phyloP scores from a whole-genome alignment of 2,888 invertebrate genomes.

The Pristionchus entomophagus region DNA sequence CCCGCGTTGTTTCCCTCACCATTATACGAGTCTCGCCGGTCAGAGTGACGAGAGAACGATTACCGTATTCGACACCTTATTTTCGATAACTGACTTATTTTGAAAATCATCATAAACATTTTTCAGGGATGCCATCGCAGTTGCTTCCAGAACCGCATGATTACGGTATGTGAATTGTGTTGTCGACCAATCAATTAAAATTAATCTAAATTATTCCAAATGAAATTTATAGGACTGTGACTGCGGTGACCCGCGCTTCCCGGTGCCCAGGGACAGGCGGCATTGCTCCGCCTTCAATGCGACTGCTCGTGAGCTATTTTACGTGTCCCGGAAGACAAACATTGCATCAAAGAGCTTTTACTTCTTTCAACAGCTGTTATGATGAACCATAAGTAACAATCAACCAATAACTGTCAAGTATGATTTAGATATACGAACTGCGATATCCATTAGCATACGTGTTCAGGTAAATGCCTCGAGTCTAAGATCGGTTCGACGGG shows the following conservation, averaged over 20 bases:
- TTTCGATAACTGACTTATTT: not conserved
- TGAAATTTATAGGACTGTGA: slow-evolving; percentile 58
- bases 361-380: too few relatives aligned
- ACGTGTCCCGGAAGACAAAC: too few relatives aligned
- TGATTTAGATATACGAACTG: too few relatives aligned
- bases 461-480: slow-evolving; percentile 61
- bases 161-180: slow-evolving; percentile 25
- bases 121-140: slow-evolving; percentile 64
- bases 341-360: too few relatives aligned
- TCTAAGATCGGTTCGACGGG: slow-evolving; percentile 61
- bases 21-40: not conserved
- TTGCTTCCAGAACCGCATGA: slow-evolving; percentile 64
- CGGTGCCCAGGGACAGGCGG: slow-evolving; percentile 54
- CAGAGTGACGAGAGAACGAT: not conserved
- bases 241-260: slow-evolving; percentile 67
- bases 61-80: not conserved
- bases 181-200: not conserved
- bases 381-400: too few relatives aligned
- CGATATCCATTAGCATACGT: too few relatives aligned
- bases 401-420: too few relatives aligned
- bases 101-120: not conserved
- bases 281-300: slow-evolving; percentile 67
- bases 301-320: slow-evolving; percentile 59
- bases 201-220: too few relatives aligned
- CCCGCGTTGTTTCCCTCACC: too few relatives aligned